Percentiles rank a stretch among this genome's conserved stretches.
These are phyloP conservation scores for Trichogramma dendrolimi DNA, from an alignment of 2,888 invertebrate species.

Conservation along the genomic window DNA sequence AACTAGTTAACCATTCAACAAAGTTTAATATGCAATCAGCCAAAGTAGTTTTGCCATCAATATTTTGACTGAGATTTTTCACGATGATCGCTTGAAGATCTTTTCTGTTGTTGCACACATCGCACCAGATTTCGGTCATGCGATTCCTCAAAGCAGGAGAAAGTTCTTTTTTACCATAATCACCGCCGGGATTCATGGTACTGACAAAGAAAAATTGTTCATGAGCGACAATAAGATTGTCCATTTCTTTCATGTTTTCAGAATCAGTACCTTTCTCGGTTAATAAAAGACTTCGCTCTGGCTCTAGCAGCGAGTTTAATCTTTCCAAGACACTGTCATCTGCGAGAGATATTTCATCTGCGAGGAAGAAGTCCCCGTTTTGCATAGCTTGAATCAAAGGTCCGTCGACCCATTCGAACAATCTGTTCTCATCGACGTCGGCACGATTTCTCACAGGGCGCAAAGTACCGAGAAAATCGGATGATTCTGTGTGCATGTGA, in stretches of 20 bases:
- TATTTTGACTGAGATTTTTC: slow-evolving; percentile 65
- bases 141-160: slow-evolving; percentile 96
- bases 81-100: slow-evolving; percentile 79
- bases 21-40: slow-evolving; percentile 75
- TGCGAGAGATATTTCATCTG: slow-evolving; percentile 98
- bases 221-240: slow-evolving; percentile 62
- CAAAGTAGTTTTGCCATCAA: slow-evolving; percentile 58
- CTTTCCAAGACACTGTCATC: slow-evolving; percentile 97
- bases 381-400: slow-evolving; percentile 89
- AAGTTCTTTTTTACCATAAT: slow-evolving; percentile 98
- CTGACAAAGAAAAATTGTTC: slow-evolving; percentile 81
- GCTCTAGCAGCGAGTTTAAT: slow-evolving; percentile 91
- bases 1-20: slow-evolving; percentile 69
- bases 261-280: slow-evolving; percentile 79
- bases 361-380: slow-evolving; percentile 81
- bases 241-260: slow-evolving; percentile 41
- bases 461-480: slow-evolving; percentile 94
- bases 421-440: slow-evolving; percentile 52
- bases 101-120: slow-evolving; percentile 64
- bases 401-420: slow-evolving; percentile 98
- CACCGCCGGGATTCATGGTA: slow-evolving; percentile 99
- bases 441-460: slow-evolving; percentile 75
- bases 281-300: slow-evolving; percentile 83
- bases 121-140: slow-evolving; percentile 99
- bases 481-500: slow-evolving; percentile 97